Base-by-base conservation (phyloP, 2,888 invertebrate species). In the Orchesella flavescens region DNA sequence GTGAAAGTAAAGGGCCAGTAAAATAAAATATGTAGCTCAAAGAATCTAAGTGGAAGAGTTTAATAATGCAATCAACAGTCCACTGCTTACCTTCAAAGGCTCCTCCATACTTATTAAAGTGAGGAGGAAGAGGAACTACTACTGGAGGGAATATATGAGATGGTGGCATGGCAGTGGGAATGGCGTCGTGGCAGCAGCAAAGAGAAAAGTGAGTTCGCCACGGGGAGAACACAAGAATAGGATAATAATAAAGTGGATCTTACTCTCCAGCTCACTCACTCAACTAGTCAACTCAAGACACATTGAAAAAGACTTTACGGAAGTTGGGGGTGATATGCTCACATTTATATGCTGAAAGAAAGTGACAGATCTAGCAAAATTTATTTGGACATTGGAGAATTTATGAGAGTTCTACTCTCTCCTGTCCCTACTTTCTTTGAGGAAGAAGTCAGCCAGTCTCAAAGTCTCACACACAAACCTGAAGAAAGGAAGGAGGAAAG, bases 361-460 rank as follows among this genome's bases (percentile, higher is more conserved):
- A 72, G 66, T 79, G 79, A 79, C 79, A 73, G 79, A 73, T 79
- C 73, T 17, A 46, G 83, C 66, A 81, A 77, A 85, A 85, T 85
- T 85, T 85, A 85, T 83, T 84, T 83, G 78, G 77, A 85, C 79
- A 72, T 65, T 76, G 73, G 83, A 74, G 66, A 84, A 83, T 85
- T 85, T 83, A 83, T 83, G 82, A 80, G 79, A 53, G 55, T 46
- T 24, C 17, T 21, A 24, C 53, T 71, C 79, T 79, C 72, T 66
- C 21, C 24, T 9, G 19, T 53, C 44, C 53, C 66, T 3, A 12
- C 19, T 19, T 44, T 46, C 44, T 66, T 61, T 12, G 23, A 59
- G 59, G 17, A 17, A 17, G 57, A 59, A 19, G 34, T 2, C 34
- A 34, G 34, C 34, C 34, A 34, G 34, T 7, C 34, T n/a, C n/a